phyloP scores from a whole-genome alignment of 2,113 vertebrate genomes.

The Amblyornis subalaris region DNA sequence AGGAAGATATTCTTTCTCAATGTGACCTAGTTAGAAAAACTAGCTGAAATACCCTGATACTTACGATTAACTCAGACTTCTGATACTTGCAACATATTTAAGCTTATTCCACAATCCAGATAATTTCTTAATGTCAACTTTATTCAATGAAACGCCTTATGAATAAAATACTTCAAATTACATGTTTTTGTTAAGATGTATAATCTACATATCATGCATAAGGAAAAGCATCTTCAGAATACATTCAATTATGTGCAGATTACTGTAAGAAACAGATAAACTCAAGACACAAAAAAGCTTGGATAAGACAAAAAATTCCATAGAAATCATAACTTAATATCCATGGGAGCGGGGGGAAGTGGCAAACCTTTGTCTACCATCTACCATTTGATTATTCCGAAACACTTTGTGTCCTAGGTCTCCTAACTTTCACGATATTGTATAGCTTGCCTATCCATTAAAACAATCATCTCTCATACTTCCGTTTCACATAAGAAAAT shows the following conservation, averaged over 20 bases:
- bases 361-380: neutral
- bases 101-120: neutral
- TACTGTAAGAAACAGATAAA: neutral
- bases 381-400: neutral
- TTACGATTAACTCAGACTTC: neutral
- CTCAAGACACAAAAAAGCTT: neutral
- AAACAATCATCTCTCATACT: neutral
- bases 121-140: neutral
- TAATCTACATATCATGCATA: neutral
- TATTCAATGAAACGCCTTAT: neutral
- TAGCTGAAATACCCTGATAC: neutral
- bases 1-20: neutral
- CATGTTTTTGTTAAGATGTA: neutral
- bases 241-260: neutral
- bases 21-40: neutral
- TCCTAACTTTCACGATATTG: neutral
- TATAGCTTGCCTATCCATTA: neutral
- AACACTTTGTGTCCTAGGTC: neutral
- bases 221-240: neutral
- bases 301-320: neutral
- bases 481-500: neutral
- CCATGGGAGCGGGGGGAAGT: neutral
- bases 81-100: neutral
- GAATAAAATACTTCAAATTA: neutral
- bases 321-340: neutral